Evolutionary conservation across 2,888 invertebrate species (phyloP).

Genomic region (Pediacus dermestoides): DNA sequence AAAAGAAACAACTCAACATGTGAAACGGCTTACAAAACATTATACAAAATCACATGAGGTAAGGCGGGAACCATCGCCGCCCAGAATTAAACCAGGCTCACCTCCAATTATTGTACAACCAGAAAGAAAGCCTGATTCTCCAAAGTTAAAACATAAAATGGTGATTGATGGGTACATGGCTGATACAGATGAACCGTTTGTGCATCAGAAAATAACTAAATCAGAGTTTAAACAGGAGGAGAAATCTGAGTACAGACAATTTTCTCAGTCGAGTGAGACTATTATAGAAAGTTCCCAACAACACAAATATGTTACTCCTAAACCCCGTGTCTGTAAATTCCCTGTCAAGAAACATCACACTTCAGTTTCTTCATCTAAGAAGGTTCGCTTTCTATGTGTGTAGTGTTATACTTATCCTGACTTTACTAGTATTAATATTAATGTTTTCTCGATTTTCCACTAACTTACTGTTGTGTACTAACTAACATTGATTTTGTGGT

Average conservation of each 20-base stretch:
- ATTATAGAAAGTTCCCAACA: constrained; percentile 37
- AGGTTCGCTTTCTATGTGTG: constrained; percentile 47
- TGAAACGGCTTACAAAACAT: constrained; percentile 41
- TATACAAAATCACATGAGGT: constrained; percentile 33
- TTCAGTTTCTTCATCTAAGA: constrained; percentile 41
- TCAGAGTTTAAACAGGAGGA: constrained; percentile 42
- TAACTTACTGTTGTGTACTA: too few species aligned
- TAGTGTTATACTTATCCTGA: too few species aligned
- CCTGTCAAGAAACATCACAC: constrained; percentile 42
- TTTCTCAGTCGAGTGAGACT: constrained; percentile 38
- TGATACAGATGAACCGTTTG: constrained; percentile 64
- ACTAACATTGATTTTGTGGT: constrained; percentile 12
- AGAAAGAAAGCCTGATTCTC: constrained; percentile 49
- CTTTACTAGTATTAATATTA: too few species aligned
- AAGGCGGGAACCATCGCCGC: constrained; percentile 32
- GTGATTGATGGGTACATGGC: constrained; percentile 64
- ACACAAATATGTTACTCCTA: constrained; percentile 31
- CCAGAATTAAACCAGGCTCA: constrained; percentile 47
- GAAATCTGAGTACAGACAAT: constrained; percentile 39
- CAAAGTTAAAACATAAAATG: constrained; percentile 53
- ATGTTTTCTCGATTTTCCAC: too few species aligned
- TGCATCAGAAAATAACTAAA: constrained; percentile 34
- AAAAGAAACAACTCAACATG: constrained; percentile 35
- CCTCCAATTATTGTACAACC: constrained; percentile 46
- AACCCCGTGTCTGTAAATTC: constrained; percentile 36